phyloP scores from a whole-genome alignment of 2,888 invertebrate species.

The Cephus runcator region DNA sequence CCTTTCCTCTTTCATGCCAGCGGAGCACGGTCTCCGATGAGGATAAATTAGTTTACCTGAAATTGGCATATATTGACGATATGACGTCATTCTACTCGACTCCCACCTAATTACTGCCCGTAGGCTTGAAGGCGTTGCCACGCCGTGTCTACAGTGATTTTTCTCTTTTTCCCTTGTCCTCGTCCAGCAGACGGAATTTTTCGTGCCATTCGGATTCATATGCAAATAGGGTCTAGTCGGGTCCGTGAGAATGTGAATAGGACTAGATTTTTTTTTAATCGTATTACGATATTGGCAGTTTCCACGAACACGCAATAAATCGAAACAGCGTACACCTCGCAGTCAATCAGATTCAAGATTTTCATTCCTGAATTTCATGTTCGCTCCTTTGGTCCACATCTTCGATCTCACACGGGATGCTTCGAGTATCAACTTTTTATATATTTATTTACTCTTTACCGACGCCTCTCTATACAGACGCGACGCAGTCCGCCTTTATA shows the following conservation, averaged over 20 bases:
- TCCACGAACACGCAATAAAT: not conserved
- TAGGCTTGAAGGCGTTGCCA: no score
- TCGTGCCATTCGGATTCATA: not conserved
- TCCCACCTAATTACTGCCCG: no score
- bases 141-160: no score
- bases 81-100: no score
- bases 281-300: not conserved
- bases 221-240: not conserved
- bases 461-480: not conserved
- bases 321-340: not conserved
- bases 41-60: no score
- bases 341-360: not conserved
- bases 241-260: not conserved
- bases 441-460: not conserved
- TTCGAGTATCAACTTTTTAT: not conserved
- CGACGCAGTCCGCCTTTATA: not conserved
- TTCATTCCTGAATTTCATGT: not conserved
- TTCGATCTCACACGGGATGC: not conserved
- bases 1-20: no score
- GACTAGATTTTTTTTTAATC: not conserved
- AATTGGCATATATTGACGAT: no score
- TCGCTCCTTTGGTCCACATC: not conserved
- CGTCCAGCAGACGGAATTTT: not conserved
- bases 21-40: no score
- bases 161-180: no score